Conservation (phyloP, 2,797 vertebrate species). For the Ciconia nigra region DNA sequence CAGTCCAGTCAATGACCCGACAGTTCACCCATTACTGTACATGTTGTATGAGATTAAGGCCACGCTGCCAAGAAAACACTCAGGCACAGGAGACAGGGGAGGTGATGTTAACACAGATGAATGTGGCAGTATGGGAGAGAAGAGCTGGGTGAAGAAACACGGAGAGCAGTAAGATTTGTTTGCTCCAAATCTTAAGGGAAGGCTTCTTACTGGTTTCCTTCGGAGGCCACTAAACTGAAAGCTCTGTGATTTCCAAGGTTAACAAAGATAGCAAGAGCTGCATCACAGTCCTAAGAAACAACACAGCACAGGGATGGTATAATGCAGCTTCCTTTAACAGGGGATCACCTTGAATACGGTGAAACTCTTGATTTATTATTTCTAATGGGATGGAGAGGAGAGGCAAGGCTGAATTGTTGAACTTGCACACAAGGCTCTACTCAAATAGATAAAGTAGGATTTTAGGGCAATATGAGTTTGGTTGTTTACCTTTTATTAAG, state of each 20-base stretch:
- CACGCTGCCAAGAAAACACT: not conserved
- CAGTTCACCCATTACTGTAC: not conserved
- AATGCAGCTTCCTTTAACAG: not conserved
- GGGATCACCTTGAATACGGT: not conserved
- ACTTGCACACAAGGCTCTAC: not conserved
- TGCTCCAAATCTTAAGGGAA: not conserved
- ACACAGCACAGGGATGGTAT: not conserved
- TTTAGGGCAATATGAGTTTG: not conserved
- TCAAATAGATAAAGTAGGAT: not conserved
- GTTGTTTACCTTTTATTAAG: not conserved
- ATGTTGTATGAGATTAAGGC: not conserved
- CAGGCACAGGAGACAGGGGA: not conserved
- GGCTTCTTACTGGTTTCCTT: not conserved
- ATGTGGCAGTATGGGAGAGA: not conserved
- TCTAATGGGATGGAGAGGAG: not conserved
- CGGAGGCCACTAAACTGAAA: not conserved
- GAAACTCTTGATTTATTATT: not conserved
- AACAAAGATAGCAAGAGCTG: not conserved
- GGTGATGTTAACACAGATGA: not conserved
- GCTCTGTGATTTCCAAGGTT: not conserved
- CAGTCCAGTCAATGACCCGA: not conserved
- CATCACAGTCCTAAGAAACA: not conserved
- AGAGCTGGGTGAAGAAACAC: not conserved
- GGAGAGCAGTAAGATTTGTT: not conserved
- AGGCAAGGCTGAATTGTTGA: not conserved